phyloP scores from a whole-genome alignment of 1,140 invertebrate species.

The Ruditapes philippinarum region DNA sequence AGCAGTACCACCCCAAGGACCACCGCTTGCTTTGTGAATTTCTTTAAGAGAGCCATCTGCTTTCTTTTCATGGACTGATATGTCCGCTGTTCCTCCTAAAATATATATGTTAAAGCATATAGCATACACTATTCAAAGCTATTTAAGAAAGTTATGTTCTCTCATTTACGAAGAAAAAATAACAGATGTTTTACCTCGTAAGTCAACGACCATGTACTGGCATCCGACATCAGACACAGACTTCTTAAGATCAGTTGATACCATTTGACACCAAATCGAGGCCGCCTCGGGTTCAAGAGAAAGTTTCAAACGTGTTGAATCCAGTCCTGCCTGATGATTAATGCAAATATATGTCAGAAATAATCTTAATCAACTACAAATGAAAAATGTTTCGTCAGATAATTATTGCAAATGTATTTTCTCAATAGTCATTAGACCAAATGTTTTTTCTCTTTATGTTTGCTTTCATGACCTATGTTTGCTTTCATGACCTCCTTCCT shows the following conservation, averaged over 20 bases:
- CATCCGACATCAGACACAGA: neutral
- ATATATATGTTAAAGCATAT: neutral
- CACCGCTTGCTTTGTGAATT: slow-evolving; percentile 37
- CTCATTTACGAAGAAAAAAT: no score
- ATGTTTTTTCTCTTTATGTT: no score
- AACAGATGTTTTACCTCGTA: neutral
- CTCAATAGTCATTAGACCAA: no score
- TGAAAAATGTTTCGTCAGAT: neutral
- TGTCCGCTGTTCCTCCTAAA: slow-evolving; percentile 41
- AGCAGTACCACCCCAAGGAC: slow-evolving; percentile 39
- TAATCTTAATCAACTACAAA: no score
- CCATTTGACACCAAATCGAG: slow-evolving; percentile 5
- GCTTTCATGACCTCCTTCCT: neutral
- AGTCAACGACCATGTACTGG: slow-evolving; percentile 6
- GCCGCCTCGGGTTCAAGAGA: neutral
- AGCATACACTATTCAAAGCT: no score
- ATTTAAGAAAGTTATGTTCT: no score
- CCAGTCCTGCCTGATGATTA: neutral
- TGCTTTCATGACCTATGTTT: no score
- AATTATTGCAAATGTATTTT: neutral
- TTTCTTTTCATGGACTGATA: slow-evolving; percentile 27
- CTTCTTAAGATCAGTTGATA: neutral
- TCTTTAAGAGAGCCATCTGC: neutral
- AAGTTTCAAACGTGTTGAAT: neutral
- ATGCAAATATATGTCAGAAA: neutral